phyloP scores from a whole-genome alignment of 2,888 invertebrate species.

The Calameuta pallipes region DNA sequence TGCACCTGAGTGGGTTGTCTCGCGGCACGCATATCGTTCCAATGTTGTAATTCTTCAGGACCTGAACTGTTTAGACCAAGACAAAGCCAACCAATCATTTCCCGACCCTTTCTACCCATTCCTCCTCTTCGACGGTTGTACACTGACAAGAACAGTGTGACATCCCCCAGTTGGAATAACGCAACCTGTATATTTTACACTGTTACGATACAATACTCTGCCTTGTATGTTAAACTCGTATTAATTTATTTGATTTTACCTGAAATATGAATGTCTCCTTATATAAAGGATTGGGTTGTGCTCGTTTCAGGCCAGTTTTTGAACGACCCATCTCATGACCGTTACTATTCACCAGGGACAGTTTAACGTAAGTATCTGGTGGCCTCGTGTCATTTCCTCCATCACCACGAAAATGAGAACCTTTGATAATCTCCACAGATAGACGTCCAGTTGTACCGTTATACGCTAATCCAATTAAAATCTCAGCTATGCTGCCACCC shows the following conservation, averaged over 20 bases:
- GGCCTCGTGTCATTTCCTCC: conserved; percentile 70
- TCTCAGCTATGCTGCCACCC: conserved; percentile 90
- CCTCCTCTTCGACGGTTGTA: conserved; percentile 92
- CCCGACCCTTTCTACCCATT: conserved; percentile 92
- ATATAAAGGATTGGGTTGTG: conserved; percentile 95
- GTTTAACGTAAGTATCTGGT: conserved; percentile 94
- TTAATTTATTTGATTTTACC: conserved; percentile 65
- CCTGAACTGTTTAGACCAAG: conserved; percentile 92
- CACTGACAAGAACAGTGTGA: conserved; percentile 93
- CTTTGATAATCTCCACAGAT: conserved; percentile 89
- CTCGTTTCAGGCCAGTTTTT: conserved; percentile 91
- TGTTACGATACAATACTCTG: background rate
- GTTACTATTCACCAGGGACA: conserved; percentile 90
- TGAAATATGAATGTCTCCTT: conserved; percentile 97
- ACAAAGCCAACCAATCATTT: conserved; percentile 98
- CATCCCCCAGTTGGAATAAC: conserved; percentile 93
- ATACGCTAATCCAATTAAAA: conserved; percentile 89
- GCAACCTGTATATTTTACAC: conserved; percentile 76
- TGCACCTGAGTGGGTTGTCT: conserved; percentile 90
- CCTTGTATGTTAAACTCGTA: background rate
- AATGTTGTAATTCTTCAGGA: conserved; percentile 90
- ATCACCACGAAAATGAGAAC: conserved; percentile 74
- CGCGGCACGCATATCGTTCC: conserved; percentile 90
- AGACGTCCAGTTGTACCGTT: conserved; percentile 93
- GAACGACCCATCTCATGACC: conserved; percentile 93